These are phyloP conservation scores for Pseudomyrmex dendroicus DNA, from an alignment of 1,140 invertebrate genomes.

Conservation along the genomic window DNA sequence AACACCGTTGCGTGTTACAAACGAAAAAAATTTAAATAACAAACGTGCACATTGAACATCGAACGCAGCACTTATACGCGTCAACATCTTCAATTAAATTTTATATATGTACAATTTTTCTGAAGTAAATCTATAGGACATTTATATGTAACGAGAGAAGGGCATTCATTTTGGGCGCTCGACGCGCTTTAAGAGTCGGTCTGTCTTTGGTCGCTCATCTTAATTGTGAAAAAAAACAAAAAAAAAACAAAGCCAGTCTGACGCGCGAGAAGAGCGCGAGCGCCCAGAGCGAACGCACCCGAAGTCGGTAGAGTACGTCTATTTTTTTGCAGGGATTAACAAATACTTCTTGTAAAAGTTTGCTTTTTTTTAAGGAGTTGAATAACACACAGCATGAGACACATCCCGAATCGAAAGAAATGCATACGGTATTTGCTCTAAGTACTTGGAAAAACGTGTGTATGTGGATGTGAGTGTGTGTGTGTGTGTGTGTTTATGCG, in stretches of 20 bases:
- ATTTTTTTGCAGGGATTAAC: slow-evolving; percentile 9
- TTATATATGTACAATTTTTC: slow-evolving; percentile 58
- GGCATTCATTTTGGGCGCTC: no score
- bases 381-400: background rate
- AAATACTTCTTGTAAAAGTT: slow-evolving; percentile 7
- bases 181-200: no score
- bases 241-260: no score
- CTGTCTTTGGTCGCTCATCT: no score
- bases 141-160: slow-evolving; percentile 1
- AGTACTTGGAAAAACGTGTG: slow-evolving; percentile 44
- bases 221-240: no score
- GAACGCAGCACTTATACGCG: background rate
- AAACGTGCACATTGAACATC: slow-evolving; percentile 35
- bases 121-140: slow-evolving; percentile 32
- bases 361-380: background rate
- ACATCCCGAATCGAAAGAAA: slow-evolving; percentile 28
- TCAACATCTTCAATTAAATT: slow-evolving; percentile 33
- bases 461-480: background rate
- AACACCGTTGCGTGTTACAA: background rate
- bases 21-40: slow-evolving; percentile 45
- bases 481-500: slow-evolving; percentile 1
- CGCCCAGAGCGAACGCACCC: background rate
- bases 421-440: slow-evolving; percentile 25
- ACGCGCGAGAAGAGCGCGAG: no score
- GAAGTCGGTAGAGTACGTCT: background rate